Percentiles rank a stretch among this genome's conserved stretches.
phyloP scores from a whole-genome alignment of 1,140 invertebrate species.

The Paraescarpia echinospica region DNA sequence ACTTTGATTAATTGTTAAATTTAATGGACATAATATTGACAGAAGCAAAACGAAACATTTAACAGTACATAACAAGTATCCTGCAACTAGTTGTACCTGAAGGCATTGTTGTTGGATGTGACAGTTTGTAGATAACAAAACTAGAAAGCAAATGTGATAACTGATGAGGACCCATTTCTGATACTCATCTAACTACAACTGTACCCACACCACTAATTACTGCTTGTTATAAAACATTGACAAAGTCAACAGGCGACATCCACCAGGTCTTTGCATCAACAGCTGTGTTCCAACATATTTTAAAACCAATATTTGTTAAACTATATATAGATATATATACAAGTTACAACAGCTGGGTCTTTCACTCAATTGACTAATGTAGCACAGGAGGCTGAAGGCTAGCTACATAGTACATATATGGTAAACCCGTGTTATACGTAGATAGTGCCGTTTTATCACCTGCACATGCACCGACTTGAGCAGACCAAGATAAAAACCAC shows the following conservation, averaged over 20 bases:
- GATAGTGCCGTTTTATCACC: not conserved
- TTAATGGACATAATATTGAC: not conserved
- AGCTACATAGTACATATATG: not conserved
- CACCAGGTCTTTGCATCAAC: no score
- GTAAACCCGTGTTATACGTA: not conserved
- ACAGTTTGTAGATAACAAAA: not conserved
- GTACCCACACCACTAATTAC: not conserved
- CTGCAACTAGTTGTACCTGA: not conserved
- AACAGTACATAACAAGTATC: not conserved
- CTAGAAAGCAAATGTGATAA: not conserved
- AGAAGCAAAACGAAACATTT: not conserved
- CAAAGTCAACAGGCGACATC: not conserved
- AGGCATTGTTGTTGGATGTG: not conserved
- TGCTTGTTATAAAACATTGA: not conserved
- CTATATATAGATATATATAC: no score
- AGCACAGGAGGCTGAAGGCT: no score
- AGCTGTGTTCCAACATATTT: not conserved
- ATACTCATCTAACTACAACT: not conserved
- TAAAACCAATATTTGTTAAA: not conserved
- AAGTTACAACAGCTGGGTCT: no score
- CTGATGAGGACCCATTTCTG: not conserved
- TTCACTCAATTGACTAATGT: no score
- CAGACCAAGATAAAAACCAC: not conserved
- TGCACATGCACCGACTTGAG: not conserved
- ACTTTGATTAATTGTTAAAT: no score